A percentile compares a stretch with the other conserved stretches of the same genome.
phyloP scores from a whole-genome alignment of 2,888 invertebrate genomes.

The Spodoptera exigua region DNA sequence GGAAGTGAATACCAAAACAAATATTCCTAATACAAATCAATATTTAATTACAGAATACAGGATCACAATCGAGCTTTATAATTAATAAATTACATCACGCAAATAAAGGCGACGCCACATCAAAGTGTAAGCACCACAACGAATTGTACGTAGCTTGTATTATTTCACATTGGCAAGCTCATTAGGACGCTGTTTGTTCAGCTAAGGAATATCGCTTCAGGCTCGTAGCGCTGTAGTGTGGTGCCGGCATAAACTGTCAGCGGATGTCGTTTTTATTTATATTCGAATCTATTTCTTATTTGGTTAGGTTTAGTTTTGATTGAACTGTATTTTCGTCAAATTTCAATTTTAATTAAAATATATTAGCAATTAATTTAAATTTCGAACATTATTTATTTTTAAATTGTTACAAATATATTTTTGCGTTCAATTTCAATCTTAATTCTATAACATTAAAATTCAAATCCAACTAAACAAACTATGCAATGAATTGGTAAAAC shows the following conservation, averaged over 20 bases:
- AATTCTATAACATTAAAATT: too few species aligned
- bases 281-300: not conserved
- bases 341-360: too few species aligned
- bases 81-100: slow-evolving; percentile 35
- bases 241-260: slow-evolving; percentile 35
- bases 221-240: slow-evolving; percentile 53
- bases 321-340: too few species aligned
- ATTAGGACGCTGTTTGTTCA: slow-evolving; percentile 70
- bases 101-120: slow-evolving; percentile 52
- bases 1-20: not conserved
- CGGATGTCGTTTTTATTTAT: slow-evolving; percentile 9
- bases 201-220: slow-evolving; percentile 68
- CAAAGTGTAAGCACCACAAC: slow-evolving; percentile 43
- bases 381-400: too few species aligned
- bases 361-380: too few species aligned
- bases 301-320: too few species aligned
- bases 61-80: slow-evolving; percentile 26
- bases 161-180: slow-evolving; percentile 68
- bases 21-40: slow-evolving; percentile 20
- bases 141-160: slow-evolving; percentile 55
- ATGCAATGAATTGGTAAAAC: too few species aligned
- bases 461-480: too few species aligned
- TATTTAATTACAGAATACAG: slow-evolving; percentile 36
- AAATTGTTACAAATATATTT: too few species aligned
- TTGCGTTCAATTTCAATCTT: too few species aligned